Base-by-base conservation (phyloP, 2,113 vertebrate species). In the Colistium nudipinnis region DNA sequence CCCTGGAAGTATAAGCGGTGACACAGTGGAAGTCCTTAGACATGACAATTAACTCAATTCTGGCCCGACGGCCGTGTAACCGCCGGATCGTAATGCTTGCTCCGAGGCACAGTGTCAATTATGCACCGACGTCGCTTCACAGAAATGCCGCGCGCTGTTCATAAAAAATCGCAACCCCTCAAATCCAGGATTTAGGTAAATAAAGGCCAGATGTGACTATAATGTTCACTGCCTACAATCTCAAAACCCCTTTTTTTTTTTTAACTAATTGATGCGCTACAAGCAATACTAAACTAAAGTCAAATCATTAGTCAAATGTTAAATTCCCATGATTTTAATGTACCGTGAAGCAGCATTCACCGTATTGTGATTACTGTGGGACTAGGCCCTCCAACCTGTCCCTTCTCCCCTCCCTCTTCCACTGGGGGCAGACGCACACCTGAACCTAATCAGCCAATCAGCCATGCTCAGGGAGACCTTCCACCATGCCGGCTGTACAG, bases 41-140 rank as follows among this genome's bases (percentile, higher is more conserved):
- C 44, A 57, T 52, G 35, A 43, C 79, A 70, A 70, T 47, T 3
- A 59, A 59, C 52, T 4, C 19, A 47, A 55, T 61, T 74, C 45
- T 72, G 69, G 43, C 66, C 4, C 16, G 62, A 75, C 63, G 74
- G 45, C 19, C 1, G 64, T 27, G 49, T 51, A 81, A 74, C 74
- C 68, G 70, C 59, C 74, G 14, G 22, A 80, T 57, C 56, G 74
- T 67, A 82, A 76, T 54, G 17, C 53, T 25, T 24, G 31, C 83
- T 86, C 24, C 12, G 53, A 51, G 78, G 76, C 73, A 54, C 39
- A 59, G 36, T 41, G 49, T 74, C 65, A 82, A 82, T 83, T 75
- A 78, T 57, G 44, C 70, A 78, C 52, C 61, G 72, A 74, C 76
- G 24, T 70, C 64, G 1, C 61, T 49, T 67, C 38, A 48, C 33